These are phyloP conservation scores for Sinosuthora webbiana DNA, from an alignment of 2,113 vertebrate species.

Conservation along the genomic window DNA sequence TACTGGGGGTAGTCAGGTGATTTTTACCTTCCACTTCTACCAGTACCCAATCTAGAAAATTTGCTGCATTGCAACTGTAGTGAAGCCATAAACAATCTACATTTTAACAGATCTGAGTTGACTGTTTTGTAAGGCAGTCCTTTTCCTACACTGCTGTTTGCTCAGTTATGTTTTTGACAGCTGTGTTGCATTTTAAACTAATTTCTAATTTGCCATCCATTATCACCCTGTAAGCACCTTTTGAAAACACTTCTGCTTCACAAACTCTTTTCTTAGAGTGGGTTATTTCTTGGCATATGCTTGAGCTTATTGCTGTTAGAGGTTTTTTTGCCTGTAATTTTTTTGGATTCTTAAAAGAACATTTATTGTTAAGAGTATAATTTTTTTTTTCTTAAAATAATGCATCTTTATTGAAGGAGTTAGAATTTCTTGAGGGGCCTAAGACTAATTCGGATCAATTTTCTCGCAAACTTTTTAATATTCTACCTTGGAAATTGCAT, in stretches of 20 bases:
- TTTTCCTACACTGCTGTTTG: background rate
- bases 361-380: background rate
- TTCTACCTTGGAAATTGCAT: background rate
- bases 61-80: background rate
- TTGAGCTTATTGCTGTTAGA: background rate
- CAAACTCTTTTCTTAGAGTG: background rate
- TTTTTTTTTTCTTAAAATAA: background rate
- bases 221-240: background rate
- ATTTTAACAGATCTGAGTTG: background rate
- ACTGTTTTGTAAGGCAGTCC: background rate
- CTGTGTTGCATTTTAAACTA: background rate
- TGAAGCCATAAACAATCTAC: background rate
- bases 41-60: background rate
- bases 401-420: background rate
- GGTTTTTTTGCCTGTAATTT: background rate
- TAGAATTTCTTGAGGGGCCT: background rate
- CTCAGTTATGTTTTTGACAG: background rate
- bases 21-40: background rate
- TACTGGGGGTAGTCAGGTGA: background rate
- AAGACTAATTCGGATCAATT: background rate
- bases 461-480: background rate
- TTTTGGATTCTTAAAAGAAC: background rate
- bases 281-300: background rate
- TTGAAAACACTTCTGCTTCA: background rate
- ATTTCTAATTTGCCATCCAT: background rate